Conservation (phyloP, 2,113 vertebrate species). For the Myocastor coypus region DNA sequence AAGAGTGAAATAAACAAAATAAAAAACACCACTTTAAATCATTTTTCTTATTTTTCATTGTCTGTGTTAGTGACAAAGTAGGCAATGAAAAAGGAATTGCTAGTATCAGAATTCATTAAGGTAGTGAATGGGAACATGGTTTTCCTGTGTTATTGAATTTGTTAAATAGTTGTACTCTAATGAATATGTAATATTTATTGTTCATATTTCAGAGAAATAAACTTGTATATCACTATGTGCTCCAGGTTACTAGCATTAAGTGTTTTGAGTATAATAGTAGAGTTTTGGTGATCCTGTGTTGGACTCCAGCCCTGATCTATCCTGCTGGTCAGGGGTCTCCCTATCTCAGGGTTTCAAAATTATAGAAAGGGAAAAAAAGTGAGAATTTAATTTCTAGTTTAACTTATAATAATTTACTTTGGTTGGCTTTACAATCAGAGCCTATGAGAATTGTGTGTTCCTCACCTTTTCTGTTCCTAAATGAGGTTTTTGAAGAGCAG, state of each 20-base stretch:
- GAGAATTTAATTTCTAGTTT: neutral
- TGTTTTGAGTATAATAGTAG: neutral
- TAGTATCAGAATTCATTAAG: constrained; percentile 56
- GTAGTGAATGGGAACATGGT: neutral
- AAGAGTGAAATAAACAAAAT: neutral
- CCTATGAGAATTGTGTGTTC: neutral
- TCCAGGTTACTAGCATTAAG: neutral
- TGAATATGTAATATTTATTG: constrained; percentile 8
- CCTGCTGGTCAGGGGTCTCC: neutral
- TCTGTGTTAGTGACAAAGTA: constrained; percentile 28
- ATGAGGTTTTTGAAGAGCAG: no score
- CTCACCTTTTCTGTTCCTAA: neutral
- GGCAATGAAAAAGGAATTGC: constrained; percentile 41
- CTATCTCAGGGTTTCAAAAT: neutral
- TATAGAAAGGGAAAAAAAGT: constrained; percentile 31
- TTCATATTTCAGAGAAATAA: constrained; percentile 17
- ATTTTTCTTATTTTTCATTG: constrained; percentile 40
- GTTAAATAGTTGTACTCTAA: neutral
- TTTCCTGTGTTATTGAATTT: constrained; percentile 40
- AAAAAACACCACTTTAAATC: neutral
- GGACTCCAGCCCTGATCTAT: neutral
- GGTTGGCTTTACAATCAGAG: constrained; percentile 36
- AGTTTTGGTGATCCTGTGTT: neutral
- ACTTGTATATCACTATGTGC: neutral
- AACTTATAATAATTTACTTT: neutral